Evolutionary conservation across 2,797 vertebrate genomes (phyloP), one percentile per base, ranked within the genome.

Genomic region (Cryptoprocta ferox): DNA sequence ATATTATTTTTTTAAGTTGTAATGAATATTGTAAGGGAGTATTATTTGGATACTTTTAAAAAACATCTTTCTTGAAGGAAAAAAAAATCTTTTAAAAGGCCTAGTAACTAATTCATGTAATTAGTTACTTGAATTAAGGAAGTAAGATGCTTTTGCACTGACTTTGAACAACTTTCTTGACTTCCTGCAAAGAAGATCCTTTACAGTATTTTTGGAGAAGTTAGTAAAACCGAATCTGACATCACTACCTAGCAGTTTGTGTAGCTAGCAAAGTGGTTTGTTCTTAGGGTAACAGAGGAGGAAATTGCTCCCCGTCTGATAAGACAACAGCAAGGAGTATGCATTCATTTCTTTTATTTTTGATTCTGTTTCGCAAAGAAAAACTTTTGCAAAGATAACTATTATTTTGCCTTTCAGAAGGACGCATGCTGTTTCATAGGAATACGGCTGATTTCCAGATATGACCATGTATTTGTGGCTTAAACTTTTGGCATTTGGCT

Each of bases 381-480:
- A 93, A 75, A 63, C 4, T 96, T 98, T 92, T 95, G 92, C 87
- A 68, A 76, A 92, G 95, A 98, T 98, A 99, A 99, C 93, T 90
- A 81, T 96, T 98, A 94, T 98, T 98, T 98, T 98, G 98, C 98
- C 98, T 98, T 98, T 95, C 98, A 98, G 97, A 97, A 98, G 98
- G 97, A 99, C 99, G 98, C 98, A 99, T 99, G 99, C 99, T 99
- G 98, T 98, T 99, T 98, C 98, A 90, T 97, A 96, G 97, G 98
- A 98, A 98, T 98, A 98, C 97, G 56, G 97, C 98, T 96, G 96
- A 98, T 98, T 98, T 98, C 98, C 98, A 99, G 99, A 99, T 97
- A 99, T 99, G 99, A 99, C 99, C 98, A 99, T 99, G 98, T 98
- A 98, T 98, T 93, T 98, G 98, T 99, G 99, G 98, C 98, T 99